A percentile compares a stretch with the other conserved stretches of the same genome.
Evolutionary conservation across 2,888 invertebrate genomes (phyloP).

Genomic region (Dermolepida albohirtum): DNA sequence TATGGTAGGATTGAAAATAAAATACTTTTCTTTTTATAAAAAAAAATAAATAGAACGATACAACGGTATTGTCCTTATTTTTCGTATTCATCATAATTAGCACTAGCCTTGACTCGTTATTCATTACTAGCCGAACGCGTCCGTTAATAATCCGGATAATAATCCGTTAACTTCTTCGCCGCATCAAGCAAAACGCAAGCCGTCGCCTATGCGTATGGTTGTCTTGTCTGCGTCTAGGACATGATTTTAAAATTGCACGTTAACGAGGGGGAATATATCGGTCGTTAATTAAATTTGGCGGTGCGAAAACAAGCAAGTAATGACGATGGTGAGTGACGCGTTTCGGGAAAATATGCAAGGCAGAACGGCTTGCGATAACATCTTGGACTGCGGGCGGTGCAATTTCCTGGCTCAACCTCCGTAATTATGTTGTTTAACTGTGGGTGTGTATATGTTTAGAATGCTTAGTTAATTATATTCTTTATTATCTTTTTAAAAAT

Average conservation of each 20-base stretch:
- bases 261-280: conserved; percentile 38
- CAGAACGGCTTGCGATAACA: conserved; percentile 33
- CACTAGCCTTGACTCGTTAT: too few relatives aligned
- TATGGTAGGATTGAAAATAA: too few relatives aligned
- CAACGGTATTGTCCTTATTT: too few relatives aligned
- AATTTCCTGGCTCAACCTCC: neutral
- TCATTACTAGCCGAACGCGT: too few relatives aligned
- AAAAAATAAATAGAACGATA: too few relatives aligned
- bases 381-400: neutral
- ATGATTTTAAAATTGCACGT: conserved; percentile 17
- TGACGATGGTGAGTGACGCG: conserved; percentile 41
- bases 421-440: conserved; percentile 4
- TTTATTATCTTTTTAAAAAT: too few relatives aligned
- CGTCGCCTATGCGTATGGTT: neutral
- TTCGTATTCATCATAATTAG: too few relatives aligned
- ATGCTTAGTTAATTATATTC: too few relatives aligned
- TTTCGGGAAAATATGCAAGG: conserved; percentile 41
- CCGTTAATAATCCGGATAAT: too few relatives aligned
- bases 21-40: too few relatives aligned
- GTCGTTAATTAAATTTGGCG: conserved; percentile 43
- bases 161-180: conserved; percentile 3
- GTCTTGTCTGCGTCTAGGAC: neutral
- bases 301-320: conserved; percentile 43
- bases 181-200: too few relatives aligned
- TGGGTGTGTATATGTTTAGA: neutral